A percentile compares a stretch with the other conserved stretches of the same genome.
Evolutionary conservation across 2,113 vertebrate species (phyloP).

Genomic region (Petroica traversi): DNA sequence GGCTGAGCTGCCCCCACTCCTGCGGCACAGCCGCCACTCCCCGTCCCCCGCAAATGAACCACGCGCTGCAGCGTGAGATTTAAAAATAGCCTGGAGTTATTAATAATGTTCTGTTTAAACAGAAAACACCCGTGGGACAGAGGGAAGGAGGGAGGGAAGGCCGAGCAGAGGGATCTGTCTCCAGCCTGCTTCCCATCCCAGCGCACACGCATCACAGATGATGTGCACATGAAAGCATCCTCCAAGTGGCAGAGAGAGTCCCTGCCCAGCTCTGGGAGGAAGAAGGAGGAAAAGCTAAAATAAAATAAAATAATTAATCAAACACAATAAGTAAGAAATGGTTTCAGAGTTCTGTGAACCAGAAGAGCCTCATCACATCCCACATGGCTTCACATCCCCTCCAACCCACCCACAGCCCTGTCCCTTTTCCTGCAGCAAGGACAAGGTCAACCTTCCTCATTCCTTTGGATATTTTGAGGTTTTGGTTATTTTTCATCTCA

Average conservation of each 20-base stretch:
- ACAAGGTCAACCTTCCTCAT: accelerated
- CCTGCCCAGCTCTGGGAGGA: accelerated
- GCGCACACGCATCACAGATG: neutral
- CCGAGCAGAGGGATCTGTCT: neutral
- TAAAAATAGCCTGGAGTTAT: conserved; percentile 20
- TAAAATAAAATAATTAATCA: neutral
- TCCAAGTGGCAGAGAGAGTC: neutral
- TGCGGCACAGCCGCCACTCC: neutral
- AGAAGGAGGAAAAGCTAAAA: neutral
- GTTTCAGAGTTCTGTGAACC: neutral
- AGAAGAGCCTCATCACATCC: neutral
- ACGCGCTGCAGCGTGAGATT: neutral
- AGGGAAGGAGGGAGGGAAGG: neutral
- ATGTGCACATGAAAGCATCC: neutral
- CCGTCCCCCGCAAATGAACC: neutral
- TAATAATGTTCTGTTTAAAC: neutral
- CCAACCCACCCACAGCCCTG: accelerated
- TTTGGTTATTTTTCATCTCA: neutral
- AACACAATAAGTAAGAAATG: neutral
- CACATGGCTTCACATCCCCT: accelerated
- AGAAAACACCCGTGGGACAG: neutral
- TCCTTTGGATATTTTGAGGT: neutral
- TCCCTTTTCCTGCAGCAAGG: neutral
- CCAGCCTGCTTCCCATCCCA: neutral
- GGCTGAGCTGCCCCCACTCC: neutral